These are phyloP conservation scores for Umimayanthus kanabou DNA, from an alignment of 92 coral and sea anemone genomes.

Conservation along the genomic window DNA sequence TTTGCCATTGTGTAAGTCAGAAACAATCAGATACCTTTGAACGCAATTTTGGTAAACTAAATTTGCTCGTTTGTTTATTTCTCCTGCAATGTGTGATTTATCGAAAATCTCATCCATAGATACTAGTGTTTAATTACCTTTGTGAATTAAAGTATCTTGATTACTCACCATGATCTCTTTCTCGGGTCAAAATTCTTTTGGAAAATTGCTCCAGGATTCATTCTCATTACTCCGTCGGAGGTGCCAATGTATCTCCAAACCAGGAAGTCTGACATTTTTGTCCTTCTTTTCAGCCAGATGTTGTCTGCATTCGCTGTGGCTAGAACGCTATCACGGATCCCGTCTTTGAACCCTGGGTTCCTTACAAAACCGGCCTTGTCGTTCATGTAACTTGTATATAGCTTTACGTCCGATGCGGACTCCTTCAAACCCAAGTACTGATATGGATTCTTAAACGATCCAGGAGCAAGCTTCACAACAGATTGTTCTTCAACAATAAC, in stretches of 20 bases:
- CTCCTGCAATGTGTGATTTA: no score
- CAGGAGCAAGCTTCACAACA: conserved; percentile 60
- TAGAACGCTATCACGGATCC: conserved; percentile 50
- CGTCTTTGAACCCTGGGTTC: conserved; percentile 46
- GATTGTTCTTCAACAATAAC: conserved; percentile 34
- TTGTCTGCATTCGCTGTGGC: conserved; percentile 50
- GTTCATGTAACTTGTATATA: conserved; percentile 40
- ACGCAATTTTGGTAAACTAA: no score
- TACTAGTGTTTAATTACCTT: no score
- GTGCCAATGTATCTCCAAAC: conserved; percentile 64
- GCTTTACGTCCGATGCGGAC: conserved; percentile 3
- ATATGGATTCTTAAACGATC: conserved; percentile 56
- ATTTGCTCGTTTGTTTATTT: no score
- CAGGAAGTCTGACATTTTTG: conserved; percentile 39
- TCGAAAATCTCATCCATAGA: no score
- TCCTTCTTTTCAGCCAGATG: conserved; percentile 56
- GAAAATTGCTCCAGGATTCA: conserved; percentile 49
- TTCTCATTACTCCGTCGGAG: conserved; percentile 56
- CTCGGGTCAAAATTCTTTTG: conserved; percentile 60
- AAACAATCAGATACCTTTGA: no score
- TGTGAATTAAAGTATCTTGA: no score
- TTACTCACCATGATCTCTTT: conserved; percentile 56
- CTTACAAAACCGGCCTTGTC: neutral
- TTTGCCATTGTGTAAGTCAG: no score
- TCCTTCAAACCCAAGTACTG: conserved; percentile 52